These are phyloP conservation scores for Sapayoa aenigma DNA, from an alignment of 2,113 vertebrate genomes.

Conservation along the genomic window DNA sequence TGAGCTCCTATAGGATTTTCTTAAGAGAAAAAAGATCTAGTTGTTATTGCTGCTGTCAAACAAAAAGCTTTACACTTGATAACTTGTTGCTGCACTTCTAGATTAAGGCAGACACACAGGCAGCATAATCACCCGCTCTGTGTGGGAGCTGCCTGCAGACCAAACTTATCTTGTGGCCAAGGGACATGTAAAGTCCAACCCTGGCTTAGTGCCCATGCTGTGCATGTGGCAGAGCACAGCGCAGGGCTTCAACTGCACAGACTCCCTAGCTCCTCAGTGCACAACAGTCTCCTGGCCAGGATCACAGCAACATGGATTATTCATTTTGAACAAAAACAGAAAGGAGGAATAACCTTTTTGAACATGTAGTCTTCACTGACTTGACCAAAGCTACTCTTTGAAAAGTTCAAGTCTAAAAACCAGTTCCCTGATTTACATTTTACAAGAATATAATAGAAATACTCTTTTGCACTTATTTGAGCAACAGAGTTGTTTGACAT, in stretches of 20 bases:
- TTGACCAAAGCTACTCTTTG: not conserved
- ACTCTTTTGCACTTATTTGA: not conserved
- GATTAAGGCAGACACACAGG: not conserved
- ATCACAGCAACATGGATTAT: not conserved
- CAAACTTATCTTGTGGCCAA: not conserved
- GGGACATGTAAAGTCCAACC: fast-evolving
- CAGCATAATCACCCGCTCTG: fast-evolving
- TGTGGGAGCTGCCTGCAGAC: not conserved
- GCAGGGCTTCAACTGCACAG: fast-evolving
- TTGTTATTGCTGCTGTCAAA: not conserved
- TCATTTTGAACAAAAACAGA: not conserved
- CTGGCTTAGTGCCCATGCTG: fast-evolving
- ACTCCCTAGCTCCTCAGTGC: not conserved
- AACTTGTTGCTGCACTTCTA: not conserved
- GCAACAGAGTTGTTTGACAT: not conserved
- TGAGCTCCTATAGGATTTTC: not conserved
- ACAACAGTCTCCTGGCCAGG: not conserved
- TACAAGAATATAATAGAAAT: not conserved
- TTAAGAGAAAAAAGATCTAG: not conserved
- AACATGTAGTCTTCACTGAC: not conserved
- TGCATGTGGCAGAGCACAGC: fast-evolving
- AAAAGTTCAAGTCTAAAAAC: not conserved
- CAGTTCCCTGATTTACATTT: not conserved
- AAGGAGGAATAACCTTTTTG: not conserved
- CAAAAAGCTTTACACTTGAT: not conserved